phyloP scores from a whole-genome alignment of 2,888 invertebrate genomes.

The Neria commutata region DNA sequence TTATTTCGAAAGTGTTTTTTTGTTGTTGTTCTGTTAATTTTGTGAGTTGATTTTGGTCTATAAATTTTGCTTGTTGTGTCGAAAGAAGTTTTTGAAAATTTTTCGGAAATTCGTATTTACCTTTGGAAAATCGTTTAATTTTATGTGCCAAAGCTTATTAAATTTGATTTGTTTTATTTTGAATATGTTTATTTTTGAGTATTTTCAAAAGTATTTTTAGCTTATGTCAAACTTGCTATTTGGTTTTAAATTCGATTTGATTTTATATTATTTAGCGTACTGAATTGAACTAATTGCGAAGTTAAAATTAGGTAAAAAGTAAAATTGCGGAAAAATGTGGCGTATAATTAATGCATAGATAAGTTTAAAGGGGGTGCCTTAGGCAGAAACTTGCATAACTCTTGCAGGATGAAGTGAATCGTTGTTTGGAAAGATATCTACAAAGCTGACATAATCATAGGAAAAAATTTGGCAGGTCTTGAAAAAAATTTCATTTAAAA shows the following conservation, averaged over 20 bases:
- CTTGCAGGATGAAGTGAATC: no score
- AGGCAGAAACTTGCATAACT: no score
- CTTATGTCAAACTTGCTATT: constrained; percentile 39
- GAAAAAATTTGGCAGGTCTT: no score
- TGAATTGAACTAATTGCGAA: background rate
- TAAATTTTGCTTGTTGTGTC: background rate
- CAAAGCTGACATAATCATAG: no score
- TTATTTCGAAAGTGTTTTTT: constrained; percentile 7
- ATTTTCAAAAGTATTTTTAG: constrained; percentile 28
- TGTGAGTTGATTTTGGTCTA: background rate
- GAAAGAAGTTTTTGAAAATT: constrained; percentile 7
- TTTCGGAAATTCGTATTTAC: constrained; percentile 11
- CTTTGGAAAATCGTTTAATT: constrained; percentile 35
- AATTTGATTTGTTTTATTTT: constrained; percentile 31
- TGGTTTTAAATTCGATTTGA: constrained; percentile 36
- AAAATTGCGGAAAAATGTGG: no score
- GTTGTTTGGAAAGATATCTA: no score
- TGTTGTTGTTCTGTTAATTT: background rate
- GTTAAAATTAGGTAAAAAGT: no score
- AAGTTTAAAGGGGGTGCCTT: no score
- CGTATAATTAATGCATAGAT: no score
- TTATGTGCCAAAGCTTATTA: constrained; percentile 55
- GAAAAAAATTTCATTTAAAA: no score
- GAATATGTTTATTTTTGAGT: constrained; percentile 5
- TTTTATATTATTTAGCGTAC: constrained; percentile 18